Evolutionary conservation across 2,113 vertebrate species (phyloP).

Genomic region (Perccottus glenii): DNA sequence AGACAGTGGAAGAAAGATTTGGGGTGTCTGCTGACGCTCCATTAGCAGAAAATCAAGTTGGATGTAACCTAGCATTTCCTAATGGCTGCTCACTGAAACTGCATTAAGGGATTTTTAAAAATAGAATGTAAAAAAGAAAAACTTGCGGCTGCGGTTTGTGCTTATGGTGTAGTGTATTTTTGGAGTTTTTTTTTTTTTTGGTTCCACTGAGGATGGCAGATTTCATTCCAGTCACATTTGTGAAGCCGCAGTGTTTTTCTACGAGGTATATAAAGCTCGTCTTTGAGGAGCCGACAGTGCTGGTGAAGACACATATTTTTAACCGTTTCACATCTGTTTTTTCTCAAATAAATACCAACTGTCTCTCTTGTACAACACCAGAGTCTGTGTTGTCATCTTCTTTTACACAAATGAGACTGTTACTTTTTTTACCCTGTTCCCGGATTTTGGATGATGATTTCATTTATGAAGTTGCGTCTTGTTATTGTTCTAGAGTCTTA

Average conservation of each 20-base stretch:
- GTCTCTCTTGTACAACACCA: neutral
- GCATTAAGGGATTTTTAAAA: constrained; percentile 34
- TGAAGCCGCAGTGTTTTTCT: constrained; percentile 29
- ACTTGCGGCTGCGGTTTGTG: neutral
- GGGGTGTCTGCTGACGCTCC: constrained; percentile 34
- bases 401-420: neutral
- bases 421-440: neutral
- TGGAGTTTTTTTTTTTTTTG: neutral
- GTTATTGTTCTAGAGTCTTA: neutral
- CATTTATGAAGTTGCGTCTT: neutral
- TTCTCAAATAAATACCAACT: constrained; percentile 2
- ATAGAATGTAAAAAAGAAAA: constrained; percentile 26
- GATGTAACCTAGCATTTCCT: constrained; percentile 23
- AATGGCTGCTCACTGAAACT: constrained; percentile 17
- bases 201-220: constrained; percentile 20
- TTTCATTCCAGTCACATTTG: constrained; percentile 38
- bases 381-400: neutral
- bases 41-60: constrained; percentile 41
- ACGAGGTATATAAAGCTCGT: constrained; percentile 35
- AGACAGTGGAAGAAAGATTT: constrained; percentile 53
- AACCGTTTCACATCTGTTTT: constrained; percentile 3
- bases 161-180: neutral
- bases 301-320: constrained; percentile 18
- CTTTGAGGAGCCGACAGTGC: constrained; percentile 14
- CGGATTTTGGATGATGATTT: neutral